Evolutionary conservation across 2,113 vertebrate species (phyloP).

Genomic region (Poeciliopsis prolifica): DNA sequence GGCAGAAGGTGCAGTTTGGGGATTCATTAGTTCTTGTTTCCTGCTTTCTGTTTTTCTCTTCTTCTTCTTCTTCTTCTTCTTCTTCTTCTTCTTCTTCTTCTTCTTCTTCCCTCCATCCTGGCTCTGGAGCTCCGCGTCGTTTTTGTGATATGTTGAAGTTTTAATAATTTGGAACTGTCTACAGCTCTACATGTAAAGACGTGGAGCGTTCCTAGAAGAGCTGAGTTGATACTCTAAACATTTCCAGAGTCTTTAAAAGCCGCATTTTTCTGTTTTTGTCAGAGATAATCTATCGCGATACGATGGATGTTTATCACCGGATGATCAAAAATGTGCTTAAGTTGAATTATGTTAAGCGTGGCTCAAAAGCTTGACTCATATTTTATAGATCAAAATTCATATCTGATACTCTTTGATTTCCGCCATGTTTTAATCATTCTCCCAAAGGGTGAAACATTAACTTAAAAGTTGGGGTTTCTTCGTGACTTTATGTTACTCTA

Average conservation of each 20-base stretch:
- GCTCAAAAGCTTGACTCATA: neutral
- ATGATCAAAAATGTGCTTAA: neutral
- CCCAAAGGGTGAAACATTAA: neutral
- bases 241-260: neutral
- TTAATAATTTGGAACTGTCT: neutral
- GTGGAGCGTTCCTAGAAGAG: neutral
- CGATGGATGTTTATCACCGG: neutral
- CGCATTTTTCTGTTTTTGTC: too few species aligned
- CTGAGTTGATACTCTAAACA: neutral
- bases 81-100: too few species aligned
- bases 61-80: too few species aligned
- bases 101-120: neutral
- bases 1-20: conserved; percentile 27
- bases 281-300: neutral
- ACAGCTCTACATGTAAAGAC: neutral
- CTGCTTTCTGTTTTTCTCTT: neutral
- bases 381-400: neutral
- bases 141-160: neutral
- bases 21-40: conserved; percentile 58
- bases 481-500: neutral
- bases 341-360: neutral
- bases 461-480: neutral
- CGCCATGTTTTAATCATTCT: neutral
- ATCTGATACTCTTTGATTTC: neutral
- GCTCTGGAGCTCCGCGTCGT: neutral